Base-by-base conservation (phyloP, 2,888 invertebrate species). In the Calameuta idolon region DNA sequence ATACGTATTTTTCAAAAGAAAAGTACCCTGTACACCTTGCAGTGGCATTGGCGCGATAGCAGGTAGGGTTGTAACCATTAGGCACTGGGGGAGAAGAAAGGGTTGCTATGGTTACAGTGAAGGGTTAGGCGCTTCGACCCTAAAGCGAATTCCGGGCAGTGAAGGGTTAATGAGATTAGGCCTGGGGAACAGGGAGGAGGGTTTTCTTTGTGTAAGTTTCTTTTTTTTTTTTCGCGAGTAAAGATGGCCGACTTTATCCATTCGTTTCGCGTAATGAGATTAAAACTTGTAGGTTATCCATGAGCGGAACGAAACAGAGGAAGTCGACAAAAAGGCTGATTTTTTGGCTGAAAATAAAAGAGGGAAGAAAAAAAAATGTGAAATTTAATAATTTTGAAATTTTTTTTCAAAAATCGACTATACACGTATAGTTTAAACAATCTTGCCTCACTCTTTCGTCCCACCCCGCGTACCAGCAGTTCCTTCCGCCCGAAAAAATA, bases 161-260 rank as follows among this genome's bases (percentile, higher is more conserved):
- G 86, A 89, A 86, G 88, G 88, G 89, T 89, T 89, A 89, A 89
- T 88, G 87, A 88, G 87, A 87, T 89, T 87, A 88, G 87, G 73
- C 75, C 76, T 74, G 55, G 40, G 76, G 69, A 4, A 69, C 69
- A 5, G 69, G 69, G 33, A 30, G 69, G 30, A 30, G 4, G 69
- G 69, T 69, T 33, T 69, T 33, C 69, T 69, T 69, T 30, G 33
- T 69, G 33, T 69, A 15, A 4, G 69, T 4, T 69, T 69, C 30
- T 69, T 77, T 74, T 68, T 40, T 40, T 77, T 74, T 68, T 40
- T 40, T 15, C 15, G 5, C 15, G 5, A 15, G 35, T 40, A 73
- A 76, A 76, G 37, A 76, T 40, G 73, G 35, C 76, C 33, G 69
- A 30, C 69, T 33, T 30, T 5, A 40, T 40, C 40, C 40, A 40